Percentiles rank a stretch among this genome's conserved stretches.
Evolutionary conservation across 30 jellyfish, hydroid and myxozoan species (phyloP).

Genomic region (Haliclystus octoradiatus): DNA sequence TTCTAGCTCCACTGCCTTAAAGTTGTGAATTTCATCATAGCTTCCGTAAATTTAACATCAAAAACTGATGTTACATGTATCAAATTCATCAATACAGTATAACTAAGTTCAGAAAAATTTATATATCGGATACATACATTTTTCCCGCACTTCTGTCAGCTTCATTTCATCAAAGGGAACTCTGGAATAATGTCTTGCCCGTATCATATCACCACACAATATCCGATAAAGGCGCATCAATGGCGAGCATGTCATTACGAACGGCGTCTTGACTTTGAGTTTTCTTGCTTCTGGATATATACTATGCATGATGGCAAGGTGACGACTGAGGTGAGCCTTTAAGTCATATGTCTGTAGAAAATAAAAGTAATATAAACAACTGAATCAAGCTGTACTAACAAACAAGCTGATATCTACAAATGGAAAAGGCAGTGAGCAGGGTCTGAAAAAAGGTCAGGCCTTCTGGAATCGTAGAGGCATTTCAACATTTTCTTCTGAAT

Average conservation of each 20-base stretch:
- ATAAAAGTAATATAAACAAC: neutral
- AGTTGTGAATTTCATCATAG: no score
- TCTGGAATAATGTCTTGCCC: slow-evolving; percentile 63
- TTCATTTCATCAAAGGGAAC: slow-evolving; percentile 55
- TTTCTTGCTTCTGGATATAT: slow-evolving; percentile 79
- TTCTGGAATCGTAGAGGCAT: no score
- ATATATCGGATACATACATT: slow-evolving; percentile 14
- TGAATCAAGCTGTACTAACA: no score
- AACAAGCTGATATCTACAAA: no score
- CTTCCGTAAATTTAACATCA: no score
- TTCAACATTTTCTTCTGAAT: no score
- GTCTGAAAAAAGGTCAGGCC: no score
- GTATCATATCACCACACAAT: slow-evolving; percentile 37
- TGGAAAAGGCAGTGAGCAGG: no score
- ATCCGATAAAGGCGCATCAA: slow-evolving; percentile 45
- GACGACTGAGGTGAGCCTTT: slow-evolving; percentile 94
- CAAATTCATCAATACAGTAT: neutral
- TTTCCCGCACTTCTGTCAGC: slow-evolving; percentile 41
- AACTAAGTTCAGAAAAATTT: neutral
- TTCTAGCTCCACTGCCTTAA: no score
- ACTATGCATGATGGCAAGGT: slow-evolving; percentile 88
- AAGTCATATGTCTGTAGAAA: slow-evolving; percentile 60
- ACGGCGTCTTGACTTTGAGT: slow-evolving; percentile 91
- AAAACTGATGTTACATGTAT: no score
- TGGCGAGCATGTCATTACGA: slow-evolving; percentile 67